These are phyloP conservation scores for Zaprionus africanus DNA, from an alignment of 1,140 invertebrate species.

Conservation along the genomic window DNA sequence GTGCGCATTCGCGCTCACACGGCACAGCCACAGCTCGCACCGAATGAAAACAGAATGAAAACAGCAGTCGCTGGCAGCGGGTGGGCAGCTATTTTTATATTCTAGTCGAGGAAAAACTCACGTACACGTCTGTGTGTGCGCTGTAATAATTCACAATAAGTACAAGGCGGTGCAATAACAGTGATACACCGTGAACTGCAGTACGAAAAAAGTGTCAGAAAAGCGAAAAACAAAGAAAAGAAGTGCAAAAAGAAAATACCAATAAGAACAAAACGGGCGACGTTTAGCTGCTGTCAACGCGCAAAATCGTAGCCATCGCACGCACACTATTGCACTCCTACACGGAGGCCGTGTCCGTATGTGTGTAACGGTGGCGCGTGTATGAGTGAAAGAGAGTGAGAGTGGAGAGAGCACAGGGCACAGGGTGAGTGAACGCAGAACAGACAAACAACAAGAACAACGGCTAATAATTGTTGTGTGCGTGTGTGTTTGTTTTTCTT, in stretches of 20 bases:
- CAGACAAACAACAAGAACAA: constrained; percentile 46
- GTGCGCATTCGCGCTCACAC: constrained; percentile 70
- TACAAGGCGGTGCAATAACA: neutral
- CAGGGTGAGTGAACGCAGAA: constrained; percentile 55
- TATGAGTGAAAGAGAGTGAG: constrained; percentile 32
- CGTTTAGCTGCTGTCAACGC: constrained; percentile 72
- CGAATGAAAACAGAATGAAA: constrained; percentile 46
- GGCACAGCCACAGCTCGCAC: constrained; percentile 27
- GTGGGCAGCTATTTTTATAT: constrained; percentile 71
- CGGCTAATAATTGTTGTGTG: constrained; percentile 1
- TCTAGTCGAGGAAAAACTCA: constrained; percentile 52
- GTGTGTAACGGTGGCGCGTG: constrained; percentile 26
- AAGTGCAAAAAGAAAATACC: constrained; percentile 36
- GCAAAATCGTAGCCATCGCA: constrained; percentile 78
- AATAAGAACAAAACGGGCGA: constrained; percentile 55
- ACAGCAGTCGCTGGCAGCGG: constrained; percentile 57
- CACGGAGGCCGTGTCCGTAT: neutral
- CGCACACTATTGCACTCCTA: constrained; percentile 38
- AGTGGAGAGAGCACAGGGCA: constrained; percentile 15
- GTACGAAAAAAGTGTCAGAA: constrained; percentile 17
- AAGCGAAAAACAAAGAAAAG: constrained; percentile 31
- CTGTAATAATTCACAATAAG: constrained; percentile 29
- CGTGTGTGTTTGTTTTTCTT: neutral
- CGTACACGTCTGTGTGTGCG: constrained; percentile 23
- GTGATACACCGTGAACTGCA: constrained; percentile 14